Evolutionary conservation across 2,888 invertebrate genomes (phyloP), one percentile per base, ranked within the genome.

Genomic region (Caenorhabditis sulstoni): DNA sequence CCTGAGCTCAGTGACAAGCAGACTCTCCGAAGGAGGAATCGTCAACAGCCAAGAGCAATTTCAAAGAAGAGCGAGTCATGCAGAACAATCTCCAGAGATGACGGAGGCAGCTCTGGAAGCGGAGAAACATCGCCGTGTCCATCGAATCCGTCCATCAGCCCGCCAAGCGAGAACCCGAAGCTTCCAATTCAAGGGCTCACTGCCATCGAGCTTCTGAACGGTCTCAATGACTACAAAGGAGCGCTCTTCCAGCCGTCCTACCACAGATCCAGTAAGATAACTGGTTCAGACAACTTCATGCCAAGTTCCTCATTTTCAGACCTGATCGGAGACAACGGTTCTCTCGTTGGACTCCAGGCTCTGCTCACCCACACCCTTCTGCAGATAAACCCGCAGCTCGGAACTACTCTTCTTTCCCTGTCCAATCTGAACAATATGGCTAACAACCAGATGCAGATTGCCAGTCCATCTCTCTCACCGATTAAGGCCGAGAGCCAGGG

Each of bases 1-100:
- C 86, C 87, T 12, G 89, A 89, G 29, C 80, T 85, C 50, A 86
- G 86, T 57, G 89, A 89, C 70, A 89, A 90, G 74, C 87, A 85
- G 65, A 86, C 85, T 3, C 50, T 86, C 41, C 22, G 86, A 50
- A 66, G 85, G 65, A 29, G 86, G 57, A 85, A 82, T 66, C 81
- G 85, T 22, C 78, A 79, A 18, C 81, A 78, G 58, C 75, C 74
- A 29, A 65, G 61, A 50, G 37, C 62, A 49, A 50, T 58, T 14
- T 35, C 61, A 4, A 76, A 76, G 45, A 76, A 66, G 47, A 67
- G 49, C 37, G 67, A 80, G 20, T 44, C 59, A 12, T 52, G 53
- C 35, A 47, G 70, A 67, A 68, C 68, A 53, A 29, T 74, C 7
- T 74, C 78, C 2, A 61, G 78, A 62, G 81, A 83, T 50, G 84